phyloP scores from a whole-genome alignment of 2,888 invertebrate species.

The Ormyrus pomaceus region DNA sequence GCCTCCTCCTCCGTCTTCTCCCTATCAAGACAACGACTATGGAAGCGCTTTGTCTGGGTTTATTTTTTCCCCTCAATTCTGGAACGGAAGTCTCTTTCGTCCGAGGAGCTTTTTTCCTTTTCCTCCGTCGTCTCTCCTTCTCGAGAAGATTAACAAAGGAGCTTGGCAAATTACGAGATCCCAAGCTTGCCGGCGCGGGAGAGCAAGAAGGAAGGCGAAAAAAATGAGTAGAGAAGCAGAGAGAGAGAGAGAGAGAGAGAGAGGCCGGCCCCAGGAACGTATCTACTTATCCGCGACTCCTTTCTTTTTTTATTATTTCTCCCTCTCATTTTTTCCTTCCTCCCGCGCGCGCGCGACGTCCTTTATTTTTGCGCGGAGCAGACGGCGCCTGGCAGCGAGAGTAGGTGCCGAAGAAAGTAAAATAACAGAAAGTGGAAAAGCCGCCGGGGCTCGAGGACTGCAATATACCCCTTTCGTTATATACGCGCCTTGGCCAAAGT shows the following conservation, averaged over 20 bases:
- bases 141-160: conserved; percentile 58
- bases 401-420: conserved; percentile 50
- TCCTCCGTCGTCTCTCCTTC: conserved; percentile 19
- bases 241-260: conserved; percentile 16
- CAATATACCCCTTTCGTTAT: conserved; percentile 18
- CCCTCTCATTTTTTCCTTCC: conserved; percentile 35
- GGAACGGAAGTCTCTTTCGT: conserved; percentile 56
- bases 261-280: conserved; percentile 46
- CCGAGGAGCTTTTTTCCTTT: conserved; percentile 43
- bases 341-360: background rate
- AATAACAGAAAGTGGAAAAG: conserved; percentile 40
- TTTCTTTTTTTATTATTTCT: conserved; percentile 40
- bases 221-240: conserved; percentile 24
- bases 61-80: conserved; percentile 54
- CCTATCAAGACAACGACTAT: conserved; percentile 42
- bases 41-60: conserved; percentile 48
- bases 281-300: conserved; percentile 50
- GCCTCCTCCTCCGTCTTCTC: conserved; percentile 1
- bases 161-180: conserved; percentile 59
- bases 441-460: background rate
- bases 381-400: conserved; percentile 30
- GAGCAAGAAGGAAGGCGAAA: conserved; percentile 38
- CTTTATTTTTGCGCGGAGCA: conserved; percentile 24
- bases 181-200: conserved; percentile 24
- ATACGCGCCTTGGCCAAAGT: conserved; percentile 30